A percentile compares a stretch with the other conserved stretches of the same genome.
These are phyloP conservation scores for Eubasilissa splendida DNA, from an alignment of 2,888 invertebrate genomes.

Conservation along the genomic window DNA sequence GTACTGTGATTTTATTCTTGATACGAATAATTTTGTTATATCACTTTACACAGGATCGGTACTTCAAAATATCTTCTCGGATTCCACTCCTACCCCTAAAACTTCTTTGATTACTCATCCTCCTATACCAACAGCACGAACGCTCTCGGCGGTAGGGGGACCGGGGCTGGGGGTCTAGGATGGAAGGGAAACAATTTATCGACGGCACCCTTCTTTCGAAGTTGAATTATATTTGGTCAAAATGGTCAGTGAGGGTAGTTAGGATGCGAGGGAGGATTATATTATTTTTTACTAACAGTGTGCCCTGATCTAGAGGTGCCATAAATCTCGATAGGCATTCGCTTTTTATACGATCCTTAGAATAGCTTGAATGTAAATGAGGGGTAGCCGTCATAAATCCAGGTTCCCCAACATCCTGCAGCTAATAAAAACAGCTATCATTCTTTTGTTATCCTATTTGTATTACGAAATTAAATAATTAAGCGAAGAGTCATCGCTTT, in stretches of 20 bases:
- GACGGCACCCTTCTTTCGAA: constrained; percentile 57
- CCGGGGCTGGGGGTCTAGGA: constrained; percentile 1
- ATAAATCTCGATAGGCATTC: constrained; percentile 53
- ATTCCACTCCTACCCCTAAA: constrained; percentile 14
- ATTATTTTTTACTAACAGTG: constrained; percentile 54
- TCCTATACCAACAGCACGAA: not conserved
- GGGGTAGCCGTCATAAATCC: constrained; percentile 2
- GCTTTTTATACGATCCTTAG: constrained; percentile 51
- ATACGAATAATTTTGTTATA: not conserved
- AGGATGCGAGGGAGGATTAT: constrained; percentile 49
- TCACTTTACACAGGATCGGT: not conserved
- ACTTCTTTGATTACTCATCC: constrained; percentile 26
- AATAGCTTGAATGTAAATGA: constrained; percentile 56
- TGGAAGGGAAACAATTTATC: constrained; percentile 57
- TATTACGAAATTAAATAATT: not conserved
- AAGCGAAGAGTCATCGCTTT: too few species aligned
- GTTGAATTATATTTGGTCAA: constrained; percentile 58
- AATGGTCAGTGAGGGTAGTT: constrained; percentile 43
- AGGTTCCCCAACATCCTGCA: not conserved
- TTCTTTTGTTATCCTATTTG: not conserved
- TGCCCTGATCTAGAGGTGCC: constrained; percentile 50
- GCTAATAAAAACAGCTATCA: not conserved
- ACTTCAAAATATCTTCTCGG: not conserved
- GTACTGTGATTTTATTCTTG: too few species aligned
- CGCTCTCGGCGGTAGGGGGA: constrained; percentile 1